Evolutionary conservation across 2,113 vertebrate genomes (phyloP).

Genomic region (Crotalus viridis): DNA sequence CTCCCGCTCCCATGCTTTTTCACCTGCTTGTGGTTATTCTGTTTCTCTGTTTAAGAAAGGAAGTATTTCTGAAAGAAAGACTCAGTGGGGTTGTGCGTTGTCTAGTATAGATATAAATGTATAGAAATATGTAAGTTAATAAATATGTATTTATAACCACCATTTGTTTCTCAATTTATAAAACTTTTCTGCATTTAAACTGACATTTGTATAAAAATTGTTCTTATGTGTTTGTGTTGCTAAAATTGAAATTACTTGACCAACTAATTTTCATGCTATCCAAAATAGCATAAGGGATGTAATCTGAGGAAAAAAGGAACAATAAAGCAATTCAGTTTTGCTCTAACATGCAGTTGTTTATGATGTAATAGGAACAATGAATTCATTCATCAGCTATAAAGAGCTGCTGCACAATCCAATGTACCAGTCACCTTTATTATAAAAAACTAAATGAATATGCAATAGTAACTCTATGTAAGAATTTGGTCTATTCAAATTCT

Average conservation of each 20-base stretch:
- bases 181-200: not conserved
- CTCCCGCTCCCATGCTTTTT: no score
- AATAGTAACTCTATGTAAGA: not conserved
- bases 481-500: not conserved
- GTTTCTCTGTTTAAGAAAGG: no score
- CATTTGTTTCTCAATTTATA: not conserved
- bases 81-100: not conserved
- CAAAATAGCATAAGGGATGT: not conserved
- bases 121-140: not conserved
- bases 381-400: not conserved
- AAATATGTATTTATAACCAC: not conserved
- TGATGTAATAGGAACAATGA: not conserved
- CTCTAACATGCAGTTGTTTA: not conserved
- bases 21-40: no score
- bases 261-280: not conserved
- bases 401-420: not conserved
- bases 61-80: not conserved
- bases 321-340: not conserved
- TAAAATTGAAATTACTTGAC: not conserved
- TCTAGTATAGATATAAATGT: not conserved
- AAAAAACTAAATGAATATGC: not conserved
- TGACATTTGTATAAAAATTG: not conserved
- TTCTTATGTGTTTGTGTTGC: not conserved
- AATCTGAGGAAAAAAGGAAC: not conserved
- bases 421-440: not conserved